Base-by-base conservation (phyloP, 2,888 invertebrate genomes). In the Diaprepes abbreviatus region DNA sequence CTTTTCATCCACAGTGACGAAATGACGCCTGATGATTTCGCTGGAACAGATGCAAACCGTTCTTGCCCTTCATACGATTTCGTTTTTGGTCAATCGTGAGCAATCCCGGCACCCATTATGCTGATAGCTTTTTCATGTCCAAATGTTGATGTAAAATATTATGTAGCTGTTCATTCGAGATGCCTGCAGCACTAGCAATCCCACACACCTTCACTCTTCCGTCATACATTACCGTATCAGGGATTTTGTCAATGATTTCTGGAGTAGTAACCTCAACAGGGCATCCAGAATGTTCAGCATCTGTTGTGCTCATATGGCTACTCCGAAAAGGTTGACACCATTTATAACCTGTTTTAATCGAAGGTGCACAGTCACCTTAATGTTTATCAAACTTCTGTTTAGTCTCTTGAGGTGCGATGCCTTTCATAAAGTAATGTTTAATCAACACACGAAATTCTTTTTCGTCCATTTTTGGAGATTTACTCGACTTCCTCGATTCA, bases 31-130 rank as follows among this genome's bases (percentile, higher is more conserved):
- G 7, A 33, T 5, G 10, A 33, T 33, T 10, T 2, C 5, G 3
- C 24, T 24, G 24, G 24, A 24, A 33, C 10, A 33, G 33, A 3
- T 33, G 33, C 33, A 33, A 33, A 33, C 7, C 33, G 12, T 16
- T 9, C 43, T 43, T 19, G 17, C 9, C 3, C 14, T 19, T 9
- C 9, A 43, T 45, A 65, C 43, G 69, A 60, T 40, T 43, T 28
- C 60, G 62, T 63, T 73, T 73, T 68, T 72, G 66, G 35, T 73
- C 75, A 24, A 71, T 31, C 63, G 74, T 70, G 54, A 76, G 71
- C 52, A 74, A 71, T 43, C 66, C 72, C 68, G 72, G 74, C 71
- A 79, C 72, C 74, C 73, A 78, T 73, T 75, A 54, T 57, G 74
- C 76, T 16, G 71, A 73, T 57, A 74, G 69, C 71, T 76, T 76